Conservation (phyloP, 2,888 invertebrate genomes). For the Sthenelais limicola region DNA sequence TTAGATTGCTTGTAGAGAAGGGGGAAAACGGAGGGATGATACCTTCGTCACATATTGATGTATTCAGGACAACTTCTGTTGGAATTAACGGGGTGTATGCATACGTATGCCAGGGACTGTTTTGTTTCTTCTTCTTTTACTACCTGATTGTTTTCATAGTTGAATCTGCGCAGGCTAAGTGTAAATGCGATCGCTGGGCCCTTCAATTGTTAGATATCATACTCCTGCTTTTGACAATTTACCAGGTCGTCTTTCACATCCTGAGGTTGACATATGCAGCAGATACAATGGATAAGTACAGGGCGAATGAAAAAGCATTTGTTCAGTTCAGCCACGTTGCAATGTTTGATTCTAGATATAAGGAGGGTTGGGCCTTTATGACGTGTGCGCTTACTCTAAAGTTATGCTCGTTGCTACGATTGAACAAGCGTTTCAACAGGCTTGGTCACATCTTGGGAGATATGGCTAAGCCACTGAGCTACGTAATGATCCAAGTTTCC, state of each 20-base stretch:
- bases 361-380: conserved; percentile 22
- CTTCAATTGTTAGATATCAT: not conserved
- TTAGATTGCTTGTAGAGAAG: conserved; percentile 4
- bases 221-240: not conserved
- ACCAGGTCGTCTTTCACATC: conserved; percentile 5
- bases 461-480: not conserved
- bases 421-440: conserved; percentile 23
- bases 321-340: conserved; percentile 16
- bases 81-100: conserved; percentile 20
- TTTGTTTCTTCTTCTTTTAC: conserved; percentile 15
- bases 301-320: not conserved
- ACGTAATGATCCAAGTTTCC: conserved; percentile 1
- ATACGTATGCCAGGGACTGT: conserved; percentile 13
- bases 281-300: not conserved
- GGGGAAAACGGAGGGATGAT: conserved; percentile 11
- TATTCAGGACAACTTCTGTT: conserved; percentile 1
- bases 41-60: not conserved
- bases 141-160: conserved; percentile 21
- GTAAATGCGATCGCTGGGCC: conserved; percentile 8
- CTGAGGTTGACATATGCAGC: not conserved
- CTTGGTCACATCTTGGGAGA: conserved; percentile 12
- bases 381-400: not conserved
- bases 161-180: not conserved
- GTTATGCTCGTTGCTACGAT: conserved; percentile 19
- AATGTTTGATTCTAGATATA: conserved; percentile 4